Evolutionary conservation across 2,797 vertebrate species (phyloP), one percentile per base, ranked within the genome.

Genomic region (Hemibagrus guttatus): DNA sequence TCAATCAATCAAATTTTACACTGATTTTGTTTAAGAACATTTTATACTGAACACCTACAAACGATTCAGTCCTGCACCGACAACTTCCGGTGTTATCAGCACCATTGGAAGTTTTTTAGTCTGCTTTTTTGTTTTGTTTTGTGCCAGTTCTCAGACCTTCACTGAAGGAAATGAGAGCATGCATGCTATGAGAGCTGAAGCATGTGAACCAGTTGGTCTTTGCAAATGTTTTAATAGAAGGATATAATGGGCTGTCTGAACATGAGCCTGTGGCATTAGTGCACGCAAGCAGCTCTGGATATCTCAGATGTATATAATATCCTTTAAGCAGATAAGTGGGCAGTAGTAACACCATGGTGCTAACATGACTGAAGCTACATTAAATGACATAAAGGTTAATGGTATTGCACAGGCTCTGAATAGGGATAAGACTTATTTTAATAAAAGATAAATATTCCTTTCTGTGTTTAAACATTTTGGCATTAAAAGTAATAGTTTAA

Each of bases 161-260:
- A n/a, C 49, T 28, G 59, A 49, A 49, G 79, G 39, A 63, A 89
- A 86, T 49, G 56, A 71, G 64, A 74, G 59, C 63, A 63, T 82
- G 69, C 69, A 81, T 85, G 84, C 17, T 81, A 89, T 88, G 84
- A 63, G 71, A 89, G 81, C 72, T 83, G 78, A 89, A 85, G 83
- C 66, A 91, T 89, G 85, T 88, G 85, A 84, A 64, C 76, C 85
- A 88, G 85, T 89, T 91, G 71, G 72, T 88, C 80, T 88, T 63
- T 78, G 83, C 88, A 82, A 83, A 88, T 86, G 88, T 80, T 89
- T 89, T 88, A 90, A 89, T 85, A 86, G 82, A 78, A 83, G 88
- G 88, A 87, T 87, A 89, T 88, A 87, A 87, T 84, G 69, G 42
- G 31, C 83, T 78, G 61, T 59, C 78, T 83, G 63, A 82, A 86